phyloP scores from a whole-genome alignment of 2,797 vertebrate species.

The Oryzias dopingdopingensis region DNA sequence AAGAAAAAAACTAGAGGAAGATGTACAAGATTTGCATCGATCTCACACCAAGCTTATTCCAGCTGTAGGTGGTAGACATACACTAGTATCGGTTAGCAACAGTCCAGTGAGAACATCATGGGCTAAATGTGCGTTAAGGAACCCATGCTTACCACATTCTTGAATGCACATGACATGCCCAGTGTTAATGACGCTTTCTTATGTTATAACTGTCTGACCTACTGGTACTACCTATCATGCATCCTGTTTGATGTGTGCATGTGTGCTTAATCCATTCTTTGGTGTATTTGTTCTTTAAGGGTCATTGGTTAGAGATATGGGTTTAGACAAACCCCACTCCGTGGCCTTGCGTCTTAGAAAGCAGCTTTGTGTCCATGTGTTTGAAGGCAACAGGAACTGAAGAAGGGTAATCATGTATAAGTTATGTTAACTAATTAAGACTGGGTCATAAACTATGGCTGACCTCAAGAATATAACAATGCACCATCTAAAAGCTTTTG shows the following conservation, averaged over 20 bases:
- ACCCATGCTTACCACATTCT: too few relatives aligned
- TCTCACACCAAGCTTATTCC: too few relatives aligned
- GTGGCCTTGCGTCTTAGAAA: conserved; percentile 28
- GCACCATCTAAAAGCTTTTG: conserved; percentile 77
- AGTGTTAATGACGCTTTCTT: conserved; percentile 34
- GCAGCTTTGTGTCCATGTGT: conserved; percentile 41
- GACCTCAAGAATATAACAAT: conserved; percentile 85
- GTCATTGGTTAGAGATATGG: conserved; percentile 10
- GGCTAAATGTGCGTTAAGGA: too few relatives aligned
- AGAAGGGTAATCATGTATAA: conserved; percentile 80
- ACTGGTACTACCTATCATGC: conserved; percentile 39
- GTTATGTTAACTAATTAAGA: conserved; percentile 92
- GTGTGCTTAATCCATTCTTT: not conserved
- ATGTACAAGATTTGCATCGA: too few relatives aligned
- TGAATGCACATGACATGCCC: too few relatives aligned
- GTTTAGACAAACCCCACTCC: conserved; percentile 17
- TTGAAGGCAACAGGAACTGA: conserved; percentile 50
- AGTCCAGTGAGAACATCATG: too few relatives aligned
- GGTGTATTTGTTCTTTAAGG: conserved; percentile 16
- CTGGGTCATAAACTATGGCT: conserved; percentile 78
- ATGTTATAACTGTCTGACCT: conserved; percentile 59
- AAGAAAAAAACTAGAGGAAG: too few relatives aligned
- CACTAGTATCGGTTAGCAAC: too few relatives aligned
- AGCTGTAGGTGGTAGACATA: too few relatives aligned
- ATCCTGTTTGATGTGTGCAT: not conserved